Conservation (phyloP, 2,888 invertebrate species). For the Brachyptera risi region DNA sequence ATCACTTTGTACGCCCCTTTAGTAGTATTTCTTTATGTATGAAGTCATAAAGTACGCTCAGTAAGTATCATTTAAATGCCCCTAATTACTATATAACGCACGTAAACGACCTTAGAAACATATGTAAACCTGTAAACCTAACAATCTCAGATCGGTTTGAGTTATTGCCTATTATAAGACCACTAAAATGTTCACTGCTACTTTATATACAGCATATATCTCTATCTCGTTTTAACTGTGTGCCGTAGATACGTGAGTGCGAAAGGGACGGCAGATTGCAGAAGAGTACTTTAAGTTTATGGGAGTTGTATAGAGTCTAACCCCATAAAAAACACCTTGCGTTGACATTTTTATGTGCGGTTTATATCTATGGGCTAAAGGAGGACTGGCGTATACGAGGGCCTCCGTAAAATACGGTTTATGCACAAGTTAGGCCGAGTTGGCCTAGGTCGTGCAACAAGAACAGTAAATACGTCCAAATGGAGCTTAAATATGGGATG, state of each 20-base stretch:
- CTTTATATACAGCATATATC: not conserved
- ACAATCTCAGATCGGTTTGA: slow-evolving; percentile 19
- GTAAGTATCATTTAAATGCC: slow-evolving; percentile 18
- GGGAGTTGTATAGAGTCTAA: slow-evolving; percentile 21
- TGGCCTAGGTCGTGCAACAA: slow-evolving; percentile 1
- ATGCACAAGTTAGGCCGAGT: not conserved
- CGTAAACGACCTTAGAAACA: slow-evolving; percentile 15
- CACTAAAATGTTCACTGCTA: slow-evolving; percentile 15
- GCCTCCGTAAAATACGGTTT: too few relatives aligned
- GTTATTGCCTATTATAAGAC: slow-evolving; percentile 19
- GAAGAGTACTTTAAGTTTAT: slow-evolving; percentile 21
- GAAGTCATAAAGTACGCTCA: slow-evolving; percentile 4
- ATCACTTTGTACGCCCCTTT: slow-evolving; percentile 11
- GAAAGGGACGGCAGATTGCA: slow-evolving; percentile 6
- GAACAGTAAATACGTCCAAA: too few relatives aligned
- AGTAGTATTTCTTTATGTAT: not conserved
- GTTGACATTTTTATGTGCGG: slow-evolving; percentile 18
- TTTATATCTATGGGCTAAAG: slow-evolving; percentile 10
- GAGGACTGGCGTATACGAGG: too few relatives aligned
- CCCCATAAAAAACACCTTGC: slow-evolving; percentile 17
- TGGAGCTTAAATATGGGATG: too few relatives aligned
- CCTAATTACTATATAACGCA: slow-evolving; percentile 18
- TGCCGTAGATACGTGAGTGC: not conserved
- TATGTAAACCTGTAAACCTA: slow-evolving; percentile 13
- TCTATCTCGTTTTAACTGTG: not conserved